phyloP scores from a whole-genome alignment of 1,140 invertebrate genomes.

The Drosophila burlai region DNA sequence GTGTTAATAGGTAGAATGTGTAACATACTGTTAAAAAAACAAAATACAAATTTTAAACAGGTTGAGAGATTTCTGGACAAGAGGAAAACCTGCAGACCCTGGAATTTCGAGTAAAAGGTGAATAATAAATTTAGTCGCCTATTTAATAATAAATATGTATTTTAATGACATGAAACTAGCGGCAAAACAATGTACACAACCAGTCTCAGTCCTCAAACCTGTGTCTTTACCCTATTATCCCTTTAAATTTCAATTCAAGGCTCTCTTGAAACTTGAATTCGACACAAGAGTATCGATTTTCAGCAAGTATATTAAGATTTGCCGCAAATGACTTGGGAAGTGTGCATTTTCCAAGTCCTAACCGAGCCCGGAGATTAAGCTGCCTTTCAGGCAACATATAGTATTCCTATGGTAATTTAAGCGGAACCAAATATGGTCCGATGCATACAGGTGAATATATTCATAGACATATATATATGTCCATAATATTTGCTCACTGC shows the following conservation, averaged over 20 bases:
- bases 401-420: slow-evolving; percentile 11
- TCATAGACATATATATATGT: slow-evolving; percentile 5
- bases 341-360: neutral
- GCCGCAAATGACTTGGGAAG: neutral
- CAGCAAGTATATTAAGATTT: neutral
- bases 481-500: slow-evolving; percentile 41
- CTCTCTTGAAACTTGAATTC: neutral
- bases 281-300: neutral
- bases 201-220: neutral
- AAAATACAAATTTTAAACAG: neutral
- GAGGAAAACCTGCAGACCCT: neutral
- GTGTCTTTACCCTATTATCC: no score
- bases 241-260: neutral
- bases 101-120: no score
- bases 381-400: neutral
- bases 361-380: neutral
- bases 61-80: no score
- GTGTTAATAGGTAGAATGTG: no score
- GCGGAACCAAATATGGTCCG: neutral
- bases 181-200: neutral
- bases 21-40: no score
- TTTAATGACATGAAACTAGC: neutral
- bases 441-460: neutral
- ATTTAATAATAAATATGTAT: no score
- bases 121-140: no score